Conservation (phyloP, 2,113 vertebrate genomes). For the Phaethornis superciliosus region DNA sequence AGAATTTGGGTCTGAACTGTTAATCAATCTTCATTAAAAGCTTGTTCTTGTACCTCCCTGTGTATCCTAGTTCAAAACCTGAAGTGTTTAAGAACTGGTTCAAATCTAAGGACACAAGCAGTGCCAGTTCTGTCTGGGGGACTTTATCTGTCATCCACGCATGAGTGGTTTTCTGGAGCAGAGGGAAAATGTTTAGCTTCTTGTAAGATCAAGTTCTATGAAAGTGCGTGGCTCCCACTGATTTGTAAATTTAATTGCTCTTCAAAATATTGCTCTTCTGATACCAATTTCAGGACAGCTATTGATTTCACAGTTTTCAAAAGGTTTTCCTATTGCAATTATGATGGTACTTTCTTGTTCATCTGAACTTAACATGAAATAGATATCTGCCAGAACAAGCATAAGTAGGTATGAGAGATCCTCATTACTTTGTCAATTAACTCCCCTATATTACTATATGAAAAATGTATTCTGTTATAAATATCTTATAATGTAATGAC, state of each 20-base stretch:
- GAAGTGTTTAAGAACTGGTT: neutral
- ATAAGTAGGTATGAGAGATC: neutral
- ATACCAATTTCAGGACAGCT: constrained; percentile 36
- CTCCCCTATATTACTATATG: neutral
- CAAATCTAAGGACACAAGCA: neutral
- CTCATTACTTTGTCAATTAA: constrained; percentile 20
- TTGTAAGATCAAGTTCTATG: constrained; percentile 13
- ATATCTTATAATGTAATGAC: neutral
- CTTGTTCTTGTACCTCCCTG: neutral
- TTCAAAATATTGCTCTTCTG: constrained; percentile 41
- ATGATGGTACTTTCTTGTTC: constrained; percentile 32
- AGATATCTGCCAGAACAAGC: constrained; percentile 23
- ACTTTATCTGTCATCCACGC: neutral
- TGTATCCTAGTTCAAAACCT: neutral
- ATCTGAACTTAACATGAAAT: constrained; percentile 36
- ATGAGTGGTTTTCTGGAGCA: neutral
- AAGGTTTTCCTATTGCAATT: constrained; percentile 24
- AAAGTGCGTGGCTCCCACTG: neutral
- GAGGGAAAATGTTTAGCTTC: neutral
- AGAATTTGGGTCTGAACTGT: neutral
- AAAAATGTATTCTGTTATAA: constrained; percentile 19
- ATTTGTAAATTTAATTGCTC: neutral
- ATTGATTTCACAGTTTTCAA: constrained; percentile 48
- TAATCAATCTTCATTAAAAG: neutral
- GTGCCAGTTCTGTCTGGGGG: neutral